Evolutionary conservation across 2,888 invertebrate species (phyloP), one percentile per base, ranked within the genome.

Genomic region (Sympetrum striolatum): DNA sequence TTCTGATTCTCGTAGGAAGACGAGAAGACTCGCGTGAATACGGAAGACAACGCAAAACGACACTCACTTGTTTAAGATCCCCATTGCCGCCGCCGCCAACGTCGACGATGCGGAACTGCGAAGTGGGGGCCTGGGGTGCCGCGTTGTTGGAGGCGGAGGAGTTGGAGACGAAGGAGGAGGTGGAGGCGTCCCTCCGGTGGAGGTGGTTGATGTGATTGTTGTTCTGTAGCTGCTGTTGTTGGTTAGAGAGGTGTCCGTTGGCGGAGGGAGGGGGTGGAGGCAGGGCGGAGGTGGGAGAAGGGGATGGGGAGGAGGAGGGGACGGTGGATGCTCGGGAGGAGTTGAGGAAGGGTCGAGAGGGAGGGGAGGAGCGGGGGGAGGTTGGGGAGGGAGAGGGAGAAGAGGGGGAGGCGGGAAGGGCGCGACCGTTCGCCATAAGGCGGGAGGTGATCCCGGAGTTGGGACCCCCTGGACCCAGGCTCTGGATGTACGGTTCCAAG

Each of bases 401-500:
- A 86, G 90, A 93, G 2, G 92, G 93, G 91, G 94, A 93, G 53
- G 94, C 94, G 48, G 92, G 93, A 91, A 94, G 93, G 58, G 94
- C 94, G 90, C 94, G 93, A 92, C 95, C 94, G 92, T 95, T 94
- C 92, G 94, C 95, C 92, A 94, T 95, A 58, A 90, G 91, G 64
- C 91, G 91, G 25, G 95, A 95, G 39, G 94, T 94, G 31, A 95
- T 93, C 92, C 95, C 95, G 93, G 94, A 95, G 92, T 94, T 94
- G 95, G n/a, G 92, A 90, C 58, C 93, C 90, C 10, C 94, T 94
- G 92, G 94, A 92, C 94, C 94, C 93, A 96, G 94, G 82, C 96
- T 96, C 93, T 96, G 96, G 92, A 96, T 94, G 93, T 96, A 96
- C 64, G 96, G 96, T 93, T 97, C 97, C 93, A 97, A 95, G 93